Conservation (phyloP, 2,888 invertebrate genomes). For the Trachelus stipa region DNA sequence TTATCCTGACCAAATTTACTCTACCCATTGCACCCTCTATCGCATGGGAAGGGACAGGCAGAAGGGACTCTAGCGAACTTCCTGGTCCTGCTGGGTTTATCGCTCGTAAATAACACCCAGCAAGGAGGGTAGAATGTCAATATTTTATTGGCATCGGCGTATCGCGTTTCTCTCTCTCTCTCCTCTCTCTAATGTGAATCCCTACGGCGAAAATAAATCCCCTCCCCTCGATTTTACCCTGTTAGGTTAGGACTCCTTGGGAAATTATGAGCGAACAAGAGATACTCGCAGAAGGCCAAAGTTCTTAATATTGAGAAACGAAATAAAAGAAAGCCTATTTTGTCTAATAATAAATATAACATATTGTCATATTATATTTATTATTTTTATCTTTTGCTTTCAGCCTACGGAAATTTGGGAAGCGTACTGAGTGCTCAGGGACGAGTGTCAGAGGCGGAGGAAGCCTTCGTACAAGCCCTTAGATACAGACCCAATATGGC, state of each 20-base stretch:
- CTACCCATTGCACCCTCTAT: neutral
- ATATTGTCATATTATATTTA: neutral
- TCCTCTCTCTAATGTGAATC: neutral
- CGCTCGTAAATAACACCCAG: constrained; percentile 21
- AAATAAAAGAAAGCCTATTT: neutral
- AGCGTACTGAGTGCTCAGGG: constrained; percentile 94
- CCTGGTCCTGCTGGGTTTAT: constrained; percentile 15
- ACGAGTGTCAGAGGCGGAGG: constrained; percentile 87
- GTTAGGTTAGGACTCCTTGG: neutral
- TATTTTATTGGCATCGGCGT: constrained; percentile 24
- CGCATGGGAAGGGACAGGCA: neutral
- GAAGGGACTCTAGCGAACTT: constrained; percentile 9
- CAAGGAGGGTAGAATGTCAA: constrained; percentile 18
- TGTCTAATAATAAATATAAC: neutral
- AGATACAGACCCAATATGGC: constrained; percentile 96
- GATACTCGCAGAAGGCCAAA: neutral
- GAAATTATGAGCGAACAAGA: neutral
- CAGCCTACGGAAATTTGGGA: constrained; percentile 97
- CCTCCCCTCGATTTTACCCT: neutral
- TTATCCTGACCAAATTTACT: neutral
- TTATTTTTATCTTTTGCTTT: constrained; percentile 53
- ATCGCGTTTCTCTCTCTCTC: constrained; percentile 6
- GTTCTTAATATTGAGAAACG: neutral
- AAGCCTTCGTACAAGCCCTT: constrained; percentile 91
- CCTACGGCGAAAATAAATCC: neutral